Evolutionary conservation across 2,888 invertebrate species (phyloP).

Genomic region (Nomada lathburiana): DNA sequence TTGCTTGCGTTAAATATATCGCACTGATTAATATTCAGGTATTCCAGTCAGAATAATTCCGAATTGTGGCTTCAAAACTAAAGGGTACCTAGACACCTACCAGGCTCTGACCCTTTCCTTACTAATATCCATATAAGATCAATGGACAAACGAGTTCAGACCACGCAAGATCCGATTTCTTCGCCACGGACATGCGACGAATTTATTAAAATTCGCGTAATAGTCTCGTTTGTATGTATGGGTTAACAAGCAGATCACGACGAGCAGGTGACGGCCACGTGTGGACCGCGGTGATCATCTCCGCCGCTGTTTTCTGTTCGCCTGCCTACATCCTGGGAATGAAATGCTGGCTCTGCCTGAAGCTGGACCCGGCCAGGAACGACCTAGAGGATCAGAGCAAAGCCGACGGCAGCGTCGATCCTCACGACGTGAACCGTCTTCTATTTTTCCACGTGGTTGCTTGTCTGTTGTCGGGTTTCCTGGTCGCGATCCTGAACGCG

Average conservation of each 20-base stretch:
- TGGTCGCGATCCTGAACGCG: constrained; percentile 57
- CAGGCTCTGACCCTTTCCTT: too few relatives aligned
- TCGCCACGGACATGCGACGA: not conserved
- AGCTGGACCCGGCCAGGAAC: not conserved
- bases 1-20: not conserved
- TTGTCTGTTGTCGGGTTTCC: constrained; percentile 62
- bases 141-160: too few relatives aligned
- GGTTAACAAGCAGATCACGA: constrained; percentile 52
- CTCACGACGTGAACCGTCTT: constrained; percentile 53
- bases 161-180: not conserved
- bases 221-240: constrained; percentile 19
- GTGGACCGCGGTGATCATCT: constrained; percentile 61
- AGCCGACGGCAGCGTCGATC: constrained; percentile 1
- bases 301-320: constrained; percentile 49
- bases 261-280: constrained; percentile 65
- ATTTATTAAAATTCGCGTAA: not conserved
- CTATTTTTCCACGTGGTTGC: constrained; percentile 64
- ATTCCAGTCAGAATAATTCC: not conserved
- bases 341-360: constrained; percentile 31
- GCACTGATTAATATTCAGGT: too few relatives aligned
- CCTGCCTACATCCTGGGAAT: constrained; percentile 66
- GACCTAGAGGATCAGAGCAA: constrained; percentile 17
- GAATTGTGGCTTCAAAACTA: not conserved
- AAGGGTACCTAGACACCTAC: not conserved
- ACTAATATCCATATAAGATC: too few relatives aligned